A percentile compares a stretch with the other conserved stretches of the same genome.
phyloP scores from a whole-genome alignment of 2,888 invertebrate genomes.

The Trachelus tabidus region DNA sequence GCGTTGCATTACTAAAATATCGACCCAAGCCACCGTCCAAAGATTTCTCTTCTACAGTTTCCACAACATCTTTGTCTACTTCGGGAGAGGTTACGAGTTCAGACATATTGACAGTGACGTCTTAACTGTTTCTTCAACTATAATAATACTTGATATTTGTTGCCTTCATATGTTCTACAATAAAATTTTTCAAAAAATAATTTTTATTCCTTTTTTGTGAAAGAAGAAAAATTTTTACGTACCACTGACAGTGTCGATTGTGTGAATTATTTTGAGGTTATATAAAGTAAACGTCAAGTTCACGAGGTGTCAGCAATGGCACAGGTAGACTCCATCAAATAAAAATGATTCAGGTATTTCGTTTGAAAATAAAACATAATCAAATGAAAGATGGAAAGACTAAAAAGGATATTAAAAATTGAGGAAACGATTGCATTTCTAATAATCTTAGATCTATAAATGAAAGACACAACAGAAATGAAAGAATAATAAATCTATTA shows the following conservation, averaged over 20 bases:
- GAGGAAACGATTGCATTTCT: too few relatives aligned
- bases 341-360: not conserved
- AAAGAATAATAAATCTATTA: not conserved
- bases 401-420: not conserved
- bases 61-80: not conserved
- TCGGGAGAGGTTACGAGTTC: not conserved
- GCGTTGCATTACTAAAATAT: slow-evolving; percentile 56
- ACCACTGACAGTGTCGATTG: not conserved
- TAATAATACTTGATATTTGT: not conserved
- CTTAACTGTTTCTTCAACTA: not conserved
- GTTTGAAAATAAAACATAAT: not conserved
- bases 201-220: not conserved
- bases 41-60: not conserved
- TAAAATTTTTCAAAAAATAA: not conserved
- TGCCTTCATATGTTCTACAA: not conserved
- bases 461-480: not conserved
- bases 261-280: not conserved
- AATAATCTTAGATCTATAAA: not conserved
- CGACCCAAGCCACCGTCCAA: slow-evolving; percentile 35
- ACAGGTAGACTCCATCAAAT: not conserved
- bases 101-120: not conserved
- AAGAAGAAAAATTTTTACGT: not conserved
- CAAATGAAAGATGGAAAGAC: not conserved
- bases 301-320: not conserved
- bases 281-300: not conserved